A percentile compares a stretch with the other conserved stretches of the same genome.
phyloP scores from a whole-genome alignment of 2,113 vertebrate species.

The Nesogale talazaci region DNA sequence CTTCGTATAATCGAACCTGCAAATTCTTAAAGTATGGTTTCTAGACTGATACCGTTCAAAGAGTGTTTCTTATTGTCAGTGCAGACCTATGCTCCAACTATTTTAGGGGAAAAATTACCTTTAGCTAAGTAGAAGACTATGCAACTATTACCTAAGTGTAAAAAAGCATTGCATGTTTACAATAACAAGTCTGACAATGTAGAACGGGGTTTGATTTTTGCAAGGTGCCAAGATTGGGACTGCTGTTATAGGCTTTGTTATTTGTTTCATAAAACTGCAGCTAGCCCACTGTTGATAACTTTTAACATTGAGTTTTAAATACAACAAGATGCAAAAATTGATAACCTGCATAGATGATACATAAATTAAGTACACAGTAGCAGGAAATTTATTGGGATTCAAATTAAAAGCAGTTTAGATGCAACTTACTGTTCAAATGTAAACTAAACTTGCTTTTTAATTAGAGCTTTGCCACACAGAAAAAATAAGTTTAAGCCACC shows the following conservation, averaged over 20 bases:
- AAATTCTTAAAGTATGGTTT: background rate
- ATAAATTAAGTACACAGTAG: slow-evolving; percentile 44
- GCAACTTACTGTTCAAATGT: slow-evolving; percentile 36
- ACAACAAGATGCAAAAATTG: slow-evolving; percentile 31
- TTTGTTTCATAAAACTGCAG: slow-evolving; percentile 47
- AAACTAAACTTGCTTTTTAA: slow-evolving; percentile 51
- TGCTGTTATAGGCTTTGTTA: background rate
- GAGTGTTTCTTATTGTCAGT: background rate
- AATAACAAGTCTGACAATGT: slow-evolving; percentile 1
- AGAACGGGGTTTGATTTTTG: slow-evolving; percentile 28
- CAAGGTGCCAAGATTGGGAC: slow-evolving; percentile 40
- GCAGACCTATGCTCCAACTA: slow-evolving; percentile 48
- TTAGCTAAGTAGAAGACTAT: background rate
- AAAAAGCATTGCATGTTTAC: slow-evolving; percentile 32
- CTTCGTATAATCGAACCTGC: slow-evolving; percentile 20
- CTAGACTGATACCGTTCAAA: background rate
- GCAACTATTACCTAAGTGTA: slow-evolving; percentile 19
- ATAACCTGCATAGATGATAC: background rate
- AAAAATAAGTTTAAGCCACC: slow-evolving; percentile 41
- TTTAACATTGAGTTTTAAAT: slow-evolving; percentile 37
- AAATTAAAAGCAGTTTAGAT: slow-evolving; percentile 47
- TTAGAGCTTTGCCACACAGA: slow-evolving; percentile 38
- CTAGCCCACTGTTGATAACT: background rate
- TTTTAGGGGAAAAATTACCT: slow-evolving; percentile 62
- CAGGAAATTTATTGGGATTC: slow-evolving; percentile 54